Percentiles rank a stretch among this genome's conserved stretches.
These are phyloP conservation scores for Liasis olivaceus DNA, from an alignment of 2,797 vertebrate genomes.

Conservation along the genomic window DNA sequence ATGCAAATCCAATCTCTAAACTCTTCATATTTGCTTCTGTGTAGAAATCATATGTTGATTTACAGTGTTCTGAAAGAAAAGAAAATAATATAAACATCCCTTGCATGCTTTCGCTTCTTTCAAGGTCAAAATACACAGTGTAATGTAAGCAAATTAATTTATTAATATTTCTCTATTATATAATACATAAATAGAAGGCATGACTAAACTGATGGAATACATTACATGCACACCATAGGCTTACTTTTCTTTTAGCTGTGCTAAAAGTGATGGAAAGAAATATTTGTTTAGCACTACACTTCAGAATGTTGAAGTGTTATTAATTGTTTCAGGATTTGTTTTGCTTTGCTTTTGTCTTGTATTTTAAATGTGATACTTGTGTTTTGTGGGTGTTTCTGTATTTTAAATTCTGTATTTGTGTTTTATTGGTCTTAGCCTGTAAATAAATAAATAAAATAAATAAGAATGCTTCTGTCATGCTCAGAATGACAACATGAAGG, in stretches of 20 bases:
- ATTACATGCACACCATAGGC: background rate
- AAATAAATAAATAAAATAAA: background rate
- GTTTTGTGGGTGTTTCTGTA: background rate
- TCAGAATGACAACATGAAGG: background rate
- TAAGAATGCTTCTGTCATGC: background rate
- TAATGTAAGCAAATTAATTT: background rate
- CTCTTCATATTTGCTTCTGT: background rate
- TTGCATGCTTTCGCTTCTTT: background rate
- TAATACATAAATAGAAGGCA: background rate
- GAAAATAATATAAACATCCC: background rate
- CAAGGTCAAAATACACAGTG: background rate
- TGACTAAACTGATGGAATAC: background rate
- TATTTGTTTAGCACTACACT: background rate
- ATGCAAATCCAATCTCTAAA: background rate
- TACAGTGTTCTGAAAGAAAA: background rate
- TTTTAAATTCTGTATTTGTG: background rate
- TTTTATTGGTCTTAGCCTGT: background rate
- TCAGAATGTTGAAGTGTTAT: background rate
- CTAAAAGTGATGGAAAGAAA: background rate
- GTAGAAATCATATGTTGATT: background rate
- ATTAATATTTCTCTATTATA: background rate
- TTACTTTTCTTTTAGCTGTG: background rate
- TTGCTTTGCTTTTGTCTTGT: background rate
- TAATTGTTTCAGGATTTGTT: background rate
- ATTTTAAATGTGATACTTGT: background rate